These are phyloP conservation scores for Phlogophora meticulosa DNA, from an alignment of 2,888 invertebrate species.

Conservation along the genomic window DNA sequence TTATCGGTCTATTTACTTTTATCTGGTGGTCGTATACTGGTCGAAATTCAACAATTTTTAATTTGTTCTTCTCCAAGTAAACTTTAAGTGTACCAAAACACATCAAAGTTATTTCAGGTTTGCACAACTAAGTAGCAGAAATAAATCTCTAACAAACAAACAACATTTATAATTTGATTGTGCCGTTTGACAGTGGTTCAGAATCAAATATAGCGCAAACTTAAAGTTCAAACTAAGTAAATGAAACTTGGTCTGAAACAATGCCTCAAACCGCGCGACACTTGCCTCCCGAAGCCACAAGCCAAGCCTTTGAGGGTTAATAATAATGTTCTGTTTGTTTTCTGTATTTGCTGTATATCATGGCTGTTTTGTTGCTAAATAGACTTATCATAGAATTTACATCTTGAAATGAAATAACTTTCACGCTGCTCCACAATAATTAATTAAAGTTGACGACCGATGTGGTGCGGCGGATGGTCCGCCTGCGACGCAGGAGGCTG, in stretches of 20 bases:
- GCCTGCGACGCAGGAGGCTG: too few species aligned
- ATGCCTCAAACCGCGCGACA: slow-evolving; percentile 29
- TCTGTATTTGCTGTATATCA: slow-evolving; percentile 3
- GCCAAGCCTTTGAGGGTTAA: slow-evolving; percentile 18
- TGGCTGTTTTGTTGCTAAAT: slow-evolving; percentile 2
- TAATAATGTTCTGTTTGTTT: slow-evolving; percentile 24
- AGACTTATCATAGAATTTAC: not conserved
- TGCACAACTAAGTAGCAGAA: not conserved
- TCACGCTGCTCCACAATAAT: too few species aligned
- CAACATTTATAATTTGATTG: slow-evolving; percentile 3
- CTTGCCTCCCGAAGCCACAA: slow-evolving; percentile 32
- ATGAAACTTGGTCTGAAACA: slow-evolving; percentile 45
- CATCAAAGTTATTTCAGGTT: not conserved
- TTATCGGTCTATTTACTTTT: too few species aligned
- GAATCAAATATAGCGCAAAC: slow-evolving; percentile 36
- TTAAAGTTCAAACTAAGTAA: slow-evolving; percentile 39
- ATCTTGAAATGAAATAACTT: too few species aligned
- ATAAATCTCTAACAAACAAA: slow-evolving; percentile 11
- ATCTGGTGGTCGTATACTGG: too few species aligned
- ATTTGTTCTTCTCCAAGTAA: too few species aligned
- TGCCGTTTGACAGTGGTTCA: slow-evolving; percentile 11
- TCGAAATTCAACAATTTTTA: too few species aligned
- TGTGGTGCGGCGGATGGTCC: too few species aligned
- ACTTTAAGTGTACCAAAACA: too few species aligned
- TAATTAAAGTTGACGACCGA: too few species aligned